Conservation (phyloP, 1,140 invertebrate genomes). For the Drosophila athabasca region DNA sequence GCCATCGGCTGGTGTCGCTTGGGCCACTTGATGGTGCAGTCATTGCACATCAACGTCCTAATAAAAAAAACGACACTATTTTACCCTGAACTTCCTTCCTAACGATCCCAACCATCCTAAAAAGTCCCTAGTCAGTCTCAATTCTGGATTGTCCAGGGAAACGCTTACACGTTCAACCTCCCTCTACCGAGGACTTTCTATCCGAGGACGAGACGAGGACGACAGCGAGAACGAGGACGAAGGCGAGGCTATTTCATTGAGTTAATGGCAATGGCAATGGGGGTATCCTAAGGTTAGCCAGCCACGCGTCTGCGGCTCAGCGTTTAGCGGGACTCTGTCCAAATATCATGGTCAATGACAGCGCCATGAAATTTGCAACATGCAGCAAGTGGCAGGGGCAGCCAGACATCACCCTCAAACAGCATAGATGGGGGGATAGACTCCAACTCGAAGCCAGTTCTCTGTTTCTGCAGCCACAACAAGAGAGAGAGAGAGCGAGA, state of each 20-base stretch:
- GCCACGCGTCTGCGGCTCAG: too few relatives aligned
- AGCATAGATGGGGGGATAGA: conserved; percentile 9
- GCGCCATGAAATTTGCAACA: conserved; percentile 51
- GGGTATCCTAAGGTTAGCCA: conserved; percentile 12
- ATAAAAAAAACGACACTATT: too few relatives aligned
- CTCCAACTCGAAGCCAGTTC: neutral
- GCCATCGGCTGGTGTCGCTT: too few relatives aligned
- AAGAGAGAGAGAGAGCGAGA: conserved; percentile 10
- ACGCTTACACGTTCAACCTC: neutral
- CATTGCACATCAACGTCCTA: too few relatives aligned
- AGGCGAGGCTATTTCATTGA: conserved; percentile 35
- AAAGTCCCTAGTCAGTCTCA: too few relatives aligned
- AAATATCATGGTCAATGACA: conserved; percentile 78
- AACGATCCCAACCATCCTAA: too few relatives aligned
- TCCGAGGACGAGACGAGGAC: conserved; percentile 9
- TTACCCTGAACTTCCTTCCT: too few relatives aligned
- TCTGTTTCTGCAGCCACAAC: neutral
- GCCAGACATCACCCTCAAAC: conserved; percentile 67
- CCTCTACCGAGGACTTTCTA: conserved; percentile 10
- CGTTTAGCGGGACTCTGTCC: conserved; percentile 18
- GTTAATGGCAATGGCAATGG: conserved; percentile 15
- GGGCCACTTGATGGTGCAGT: too few relatives aligned
- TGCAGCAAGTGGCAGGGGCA: conserved; percentile 52
- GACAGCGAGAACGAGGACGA: conserved; percentile 22
- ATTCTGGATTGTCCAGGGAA: too few relatives aligned